These are phyloP conservation scores for Microtus obscurus DNA, from an alignment of 2,797 vertebrate species.

Conservation along the genomic window DNA sequence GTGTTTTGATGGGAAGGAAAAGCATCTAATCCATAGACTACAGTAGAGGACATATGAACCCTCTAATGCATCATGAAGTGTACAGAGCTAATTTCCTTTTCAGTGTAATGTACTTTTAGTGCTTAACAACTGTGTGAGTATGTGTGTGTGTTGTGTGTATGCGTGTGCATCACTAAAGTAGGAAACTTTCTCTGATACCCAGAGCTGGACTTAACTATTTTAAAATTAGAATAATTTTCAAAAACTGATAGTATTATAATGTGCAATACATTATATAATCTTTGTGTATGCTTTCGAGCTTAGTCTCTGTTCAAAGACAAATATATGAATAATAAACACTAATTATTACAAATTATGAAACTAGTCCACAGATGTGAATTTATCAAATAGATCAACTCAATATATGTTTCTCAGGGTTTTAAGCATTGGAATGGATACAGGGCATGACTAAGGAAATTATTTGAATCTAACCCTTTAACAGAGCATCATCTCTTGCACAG, in stretches of 20 bases:
- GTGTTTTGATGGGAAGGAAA: background rate
- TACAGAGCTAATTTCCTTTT: background rate
- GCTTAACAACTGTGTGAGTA: background rate
- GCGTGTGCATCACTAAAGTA: background rate
- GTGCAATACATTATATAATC: background rate
- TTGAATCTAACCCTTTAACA: background rate
- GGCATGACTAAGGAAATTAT: background rate
- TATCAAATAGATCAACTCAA: background rate
- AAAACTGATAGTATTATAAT: background rate
- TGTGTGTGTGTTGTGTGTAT: background rate
- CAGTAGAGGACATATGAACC: background rate
- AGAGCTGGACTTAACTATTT: background rate
- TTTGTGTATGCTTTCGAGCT: background rate
- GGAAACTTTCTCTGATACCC: background rate
- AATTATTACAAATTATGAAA: background rate
- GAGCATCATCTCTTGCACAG: background rate
- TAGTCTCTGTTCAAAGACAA: background rate
- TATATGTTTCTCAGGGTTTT: background rate
- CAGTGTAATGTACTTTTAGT: background rate
- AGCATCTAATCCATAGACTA: background rate
- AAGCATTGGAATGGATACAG: background rate
- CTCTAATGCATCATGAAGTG: background rate
- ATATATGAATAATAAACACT: background rate
- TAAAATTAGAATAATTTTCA: background rate
- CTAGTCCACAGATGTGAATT: background rate